Evolutionary conservation across 2,888 invertebrate genomes (phyloP).

Genomic region (Trachelus tabidus): DNA sequence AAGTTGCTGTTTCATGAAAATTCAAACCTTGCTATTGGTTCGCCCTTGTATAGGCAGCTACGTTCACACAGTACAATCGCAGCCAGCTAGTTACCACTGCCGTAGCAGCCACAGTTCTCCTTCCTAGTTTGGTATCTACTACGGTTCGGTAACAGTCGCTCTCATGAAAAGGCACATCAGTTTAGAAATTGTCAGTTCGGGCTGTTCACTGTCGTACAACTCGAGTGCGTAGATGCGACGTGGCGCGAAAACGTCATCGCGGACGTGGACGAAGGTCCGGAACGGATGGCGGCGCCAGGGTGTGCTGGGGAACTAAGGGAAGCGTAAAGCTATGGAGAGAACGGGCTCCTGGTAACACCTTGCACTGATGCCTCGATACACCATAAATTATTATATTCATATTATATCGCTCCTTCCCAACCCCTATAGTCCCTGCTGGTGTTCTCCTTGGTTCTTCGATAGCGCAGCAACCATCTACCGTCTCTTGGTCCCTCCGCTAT

Average conservation of each 20-base stretch:
- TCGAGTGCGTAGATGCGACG: slow-evolving; percentile 47
- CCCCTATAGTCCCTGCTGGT: slow-evolving; percentile 14
- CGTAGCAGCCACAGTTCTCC: too few relatives aligned
- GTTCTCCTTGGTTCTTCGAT: slow-evolving; percentile 6
- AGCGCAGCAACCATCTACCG: neutral
- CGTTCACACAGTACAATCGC: neutral
- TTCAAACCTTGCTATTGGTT: too few relatives aligned
- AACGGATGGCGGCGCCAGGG: slow-evolving; percentile 14
- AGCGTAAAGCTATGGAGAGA: slow-evolving; percentile 15
- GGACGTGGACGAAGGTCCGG: slow-evolving; percentile 10
- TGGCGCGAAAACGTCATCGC: slow-evolving; percentile 30
- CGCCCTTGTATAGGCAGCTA: neutral
- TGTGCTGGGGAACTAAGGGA: slow-evolving; percentile 9
- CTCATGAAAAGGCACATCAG: slow-evolving; percentile 18
- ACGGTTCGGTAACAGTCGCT: neutral
- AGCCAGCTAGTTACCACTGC: neutral
- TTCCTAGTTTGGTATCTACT: neutral
- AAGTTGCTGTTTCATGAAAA: too few relatives aligned
- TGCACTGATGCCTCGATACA: slow-evolving; percentile 55
- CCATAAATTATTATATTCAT: slow-evolving; percentile 56
- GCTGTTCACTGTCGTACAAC: slow-evolving; percentile 30
- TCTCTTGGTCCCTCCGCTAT: slow-evolving; percentile 9
- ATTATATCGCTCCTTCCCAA: slow-evolving; percentile 35
- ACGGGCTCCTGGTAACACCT: slow-evolving; percentile 49
- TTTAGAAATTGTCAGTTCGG: slow-evolving; percentile 39